Evolutionary conservation across 2,888 invertebrate species (phyloP).

Genomic region (Pammene aurita): DNA sequence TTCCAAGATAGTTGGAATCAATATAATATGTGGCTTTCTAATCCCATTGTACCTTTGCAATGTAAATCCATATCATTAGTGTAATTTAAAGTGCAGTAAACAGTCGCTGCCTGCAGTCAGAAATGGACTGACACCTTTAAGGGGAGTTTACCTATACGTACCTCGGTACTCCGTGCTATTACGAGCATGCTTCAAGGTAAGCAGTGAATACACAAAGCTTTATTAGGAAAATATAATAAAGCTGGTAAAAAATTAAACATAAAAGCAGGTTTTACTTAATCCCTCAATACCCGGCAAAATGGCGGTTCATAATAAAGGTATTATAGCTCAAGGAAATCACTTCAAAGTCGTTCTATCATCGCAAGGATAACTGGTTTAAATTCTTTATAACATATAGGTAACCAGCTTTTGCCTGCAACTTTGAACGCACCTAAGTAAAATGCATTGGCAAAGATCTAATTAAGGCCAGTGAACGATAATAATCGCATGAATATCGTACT

Average conservation of each 20-base stretch:
- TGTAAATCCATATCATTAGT: background rate
- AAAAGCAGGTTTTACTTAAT: slow-evolving; percentile 29
- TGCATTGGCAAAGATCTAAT: too few relatives aligned
- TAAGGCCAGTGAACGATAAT: too few relatives aligned
- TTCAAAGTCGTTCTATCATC: slow-evolving; percentile 18
- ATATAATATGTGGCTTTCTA: too few relatives aligned
- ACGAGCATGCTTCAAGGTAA: background rate
- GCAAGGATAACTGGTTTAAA: background rate
- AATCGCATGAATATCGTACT: too few relatives aligned
- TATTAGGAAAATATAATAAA: slow-evolving; percentile 8
- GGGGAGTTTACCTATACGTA: too few relatives aligned
- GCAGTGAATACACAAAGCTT: background rate
- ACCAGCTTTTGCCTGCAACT: too few relatives aligned
- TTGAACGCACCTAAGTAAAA: too few relatives aligned
- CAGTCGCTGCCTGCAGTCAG: too few relatives aligned
- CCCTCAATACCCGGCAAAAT: slow-evolving; percentile 16
- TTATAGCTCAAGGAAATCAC: slow-evolving; percentile 28
- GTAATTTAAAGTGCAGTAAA: too few relatives aligned
- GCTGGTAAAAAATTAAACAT: slow-evolving; percentile 7
- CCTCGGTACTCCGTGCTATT: background rate
- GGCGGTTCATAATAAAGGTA: slow-evolving; percentile 22
- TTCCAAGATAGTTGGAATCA: too few relatives aligned
- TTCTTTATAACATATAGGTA: background rate
- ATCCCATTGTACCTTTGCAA: background rate
- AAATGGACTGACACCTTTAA: too few relatives aligned